Base-by-base conservation (phyloP, 2,113 vertebrate genomes). In the Cinclus mexicanus region DNA sequence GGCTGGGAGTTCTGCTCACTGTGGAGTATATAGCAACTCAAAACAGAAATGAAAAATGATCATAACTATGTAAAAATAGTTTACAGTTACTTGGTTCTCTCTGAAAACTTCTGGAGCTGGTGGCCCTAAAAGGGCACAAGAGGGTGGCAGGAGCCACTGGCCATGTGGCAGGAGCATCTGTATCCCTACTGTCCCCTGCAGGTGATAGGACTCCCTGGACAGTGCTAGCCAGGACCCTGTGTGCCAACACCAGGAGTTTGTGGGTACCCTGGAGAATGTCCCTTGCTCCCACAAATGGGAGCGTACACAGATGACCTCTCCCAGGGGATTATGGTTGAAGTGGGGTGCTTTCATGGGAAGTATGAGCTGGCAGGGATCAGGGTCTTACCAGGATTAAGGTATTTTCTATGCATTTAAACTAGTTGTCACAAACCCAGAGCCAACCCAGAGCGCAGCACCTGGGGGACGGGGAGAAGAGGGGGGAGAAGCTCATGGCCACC, bases 361-460 rank as follows among this genome's bases (percentile, higher is more conserved):
- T 16, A 56, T 2, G 33, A 68, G 71, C 56, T 50, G 71, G 63
- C 41, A 84, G 65, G 60, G 55, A 86, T 92, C 72, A 78, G 71
- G 75, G 61, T 42, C 3, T 94, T 91, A 90, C 75, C 28, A 37
- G 57, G 83, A 87, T 95, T 89, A 92, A 94, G 92, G 49, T 91
- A 91, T 95, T 95, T 95, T 93, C 67, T 19, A 9, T 64, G n/a
- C 55, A 61, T 96, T 90, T 92, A 74, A 94, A 93, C 65, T 59
- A 81, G 72, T 64, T 24, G 4, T 94, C 89, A 92, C 4, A 6
- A 96, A 86, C 50, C 26, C n/a, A 67, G 84, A 76, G 67, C 77
- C 77, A 3, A 83, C 50, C 49, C 11, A 18, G 22, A 78, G 26
- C 47, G 35, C 7, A 9, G 37, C 0, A 1, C 42, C 25, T 21